phyloP scores from a whole-genome alignment of 2,113 vertebrate genomes.

The Paramormyrops kingsleyae region DNA sequence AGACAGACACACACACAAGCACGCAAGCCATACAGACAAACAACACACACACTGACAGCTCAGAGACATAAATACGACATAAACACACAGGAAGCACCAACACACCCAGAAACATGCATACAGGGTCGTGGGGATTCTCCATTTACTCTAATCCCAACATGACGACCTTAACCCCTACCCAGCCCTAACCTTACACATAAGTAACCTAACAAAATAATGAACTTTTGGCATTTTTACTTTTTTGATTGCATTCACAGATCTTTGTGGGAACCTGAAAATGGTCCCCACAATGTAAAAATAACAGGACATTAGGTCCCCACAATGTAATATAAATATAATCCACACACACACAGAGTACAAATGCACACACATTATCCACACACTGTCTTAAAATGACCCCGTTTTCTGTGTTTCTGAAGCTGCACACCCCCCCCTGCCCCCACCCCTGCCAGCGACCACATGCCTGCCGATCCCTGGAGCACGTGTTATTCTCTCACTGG shows the following conservation, averaged over 20 bases:
- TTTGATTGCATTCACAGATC: no score
- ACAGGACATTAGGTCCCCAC: neutral
- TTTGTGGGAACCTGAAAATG: no score
- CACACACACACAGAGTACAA: neutral
- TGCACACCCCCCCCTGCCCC: neutral
- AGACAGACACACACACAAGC: neutral
- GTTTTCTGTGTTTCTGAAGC: neutral
- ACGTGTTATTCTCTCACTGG: neutral
- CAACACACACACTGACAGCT: neutral
- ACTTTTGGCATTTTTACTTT: no score
- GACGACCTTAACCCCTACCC: no score
- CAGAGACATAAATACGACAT: neutral
- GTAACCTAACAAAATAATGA: no score
- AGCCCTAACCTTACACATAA: no score
- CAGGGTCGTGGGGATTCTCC: neutral
- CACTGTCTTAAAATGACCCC: neutral
- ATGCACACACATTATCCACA: neutral
- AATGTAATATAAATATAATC: neutral
- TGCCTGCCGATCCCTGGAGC: neutral
- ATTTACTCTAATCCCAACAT: no score
- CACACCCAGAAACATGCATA: conserved; percentile 15
- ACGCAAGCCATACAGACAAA: no score
- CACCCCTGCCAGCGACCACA: no score
- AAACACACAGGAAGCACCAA: neutral
- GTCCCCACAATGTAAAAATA: no score